phyloP scores from a whole-genome alignment of 2,797 vertebrate species.

The Antennarius maculatus region DNA sequence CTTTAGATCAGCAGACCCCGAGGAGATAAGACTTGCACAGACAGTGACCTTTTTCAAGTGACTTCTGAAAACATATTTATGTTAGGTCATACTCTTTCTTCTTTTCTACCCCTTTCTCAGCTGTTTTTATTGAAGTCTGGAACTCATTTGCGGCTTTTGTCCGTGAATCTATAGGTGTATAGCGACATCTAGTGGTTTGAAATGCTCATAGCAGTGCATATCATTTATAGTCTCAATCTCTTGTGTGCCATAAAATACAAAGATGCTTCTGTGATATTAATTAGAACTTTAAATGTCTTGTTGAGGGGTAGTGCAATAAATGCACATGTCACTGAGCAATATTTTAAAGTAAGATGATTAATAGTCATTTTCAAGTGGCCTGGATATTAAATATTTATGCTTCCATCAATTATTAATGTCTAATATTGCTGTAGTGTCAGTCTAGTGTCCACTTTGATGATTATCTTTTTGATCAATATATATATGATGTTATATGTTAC shows the following conservation, averaged over 20 bases:
- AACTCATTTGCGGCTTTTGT: too few species aligned
- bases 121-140: too few species aligned
- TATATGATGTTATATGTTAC: background rate
- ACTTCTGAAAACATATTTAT: too few species aligned
- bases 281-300: background rate
- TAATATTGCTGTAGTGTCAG: background rate
- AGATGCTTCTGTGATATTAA: background rate
- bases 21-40: too few species aligned
- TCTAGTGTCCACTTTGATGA: background rate
- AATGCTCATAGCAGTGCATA: background rate
- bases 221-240: constrained; percentile 1
- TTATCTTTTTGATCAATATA: background rate
- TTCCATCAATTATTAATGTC: background rate
- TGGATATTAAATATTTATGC: background rate
- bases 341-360: background rate
- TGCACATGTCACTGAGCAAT: background rate
- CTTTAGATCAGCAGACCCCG: too few species aligned
- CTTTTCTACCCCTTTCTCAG: too few species aligned
- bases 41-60: too few species aligned
- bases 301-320: background rate
- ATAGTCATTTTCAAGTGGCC: background rate
- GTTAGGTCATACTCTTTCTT: too few species aligned
- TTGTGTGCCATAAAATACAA: background rate
- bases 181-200: constrained; percentile 12
- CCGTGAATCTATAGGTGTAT: background rate